phyloP scores from a whole-genome alignment of 2,888 invertebrate genomes.

The Patella depressa region DNA sequence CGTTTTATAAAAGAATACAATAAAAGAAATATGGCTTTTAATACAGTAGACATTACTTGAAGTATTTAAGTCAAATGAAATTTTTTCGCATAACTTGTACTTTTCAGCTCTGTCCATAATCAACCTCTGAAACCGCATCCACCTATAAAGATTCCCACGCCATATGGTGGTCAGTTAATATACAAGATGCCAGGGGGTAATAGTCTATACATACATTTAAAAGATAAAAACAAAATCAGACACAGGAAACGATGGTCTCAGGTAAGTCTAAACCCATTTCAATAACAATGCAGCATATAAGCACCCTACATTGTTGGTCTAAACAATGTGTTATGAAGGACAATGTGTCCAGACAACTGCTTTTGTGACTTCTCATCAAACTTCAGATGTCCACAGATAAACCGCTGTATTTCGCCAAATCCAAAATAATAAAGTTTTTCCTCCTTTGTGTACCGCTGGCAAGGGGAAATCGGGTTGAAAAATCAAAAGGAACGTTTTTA shows the following conservation, averaged over 20 bases:
- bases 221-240: conserved; percentile 96
- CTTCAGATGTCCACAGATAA: no score
- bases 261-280: conserved; percentile 68
- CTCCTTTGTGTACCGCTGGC: no score
- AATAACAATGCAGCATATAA: no score
- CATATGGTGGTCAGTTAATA: conserved; percentile 93
- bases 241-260: conserved; percentile 99
- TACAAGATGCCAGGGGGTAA: conserved; percentile 98
- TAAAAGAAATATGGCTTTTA: no score
- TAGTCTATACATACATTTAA: conserved; percentile 95
- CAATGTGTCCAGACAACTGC: no score
- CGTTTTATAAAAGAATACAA: no score
- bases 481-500: no score
- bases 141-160: conserved; percentile 92
- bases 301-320: not conserved
- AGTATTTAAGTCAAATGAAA: no score
- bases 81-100: not conserved
- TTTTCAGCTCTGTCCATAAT: conserved; percentile 81
- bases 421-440: no score
- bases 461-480: no score
- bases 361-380: not conserved
- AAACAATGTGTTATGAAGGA: not conserved
- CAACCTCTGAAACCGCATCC: conserved; percentile 90
- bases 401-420: no score
- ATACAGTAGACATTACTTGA: no score